Conservation (phyloP, 2,888 invertebrate species). For the Icerya purchasi region DNA sequence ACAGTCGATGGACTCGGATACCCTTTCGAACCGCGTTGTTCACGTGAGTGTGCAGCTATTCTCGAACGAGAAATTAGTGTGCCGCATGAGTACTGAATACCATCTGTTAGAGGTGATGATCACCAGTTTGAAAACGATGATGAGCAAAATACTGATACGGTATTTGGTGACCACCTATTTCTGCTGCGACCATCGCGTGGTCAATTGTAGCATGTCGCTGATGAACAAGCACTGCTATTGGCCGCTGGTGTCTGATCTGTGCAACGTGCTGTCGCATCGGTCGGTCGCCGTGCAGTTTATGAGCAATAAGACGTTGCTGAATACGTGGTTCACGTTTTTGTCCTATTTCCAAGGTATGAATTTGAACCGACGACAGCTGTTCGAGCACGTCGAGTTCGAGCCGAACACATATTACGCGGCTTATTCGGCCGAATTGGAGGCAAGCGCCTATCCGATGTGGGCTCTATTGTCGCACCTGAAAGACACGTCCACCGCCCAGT, state of each 20-base stretch:
- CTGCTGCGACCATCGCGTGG: constrained; percentile 57
- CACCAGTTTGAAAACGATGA: constrained; percentile 73
- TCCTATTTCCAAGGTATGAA: constrained; percentile 97
- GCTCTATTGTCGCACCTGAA: constrained; percentile 72
- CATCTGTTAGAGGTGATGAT: constrained; percentile 85
- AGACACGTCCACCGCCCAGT: constrained; percentile 39
- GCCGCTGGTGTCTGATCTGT: constrained; percentile 91
- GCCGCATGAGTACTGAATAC: constrained; percentile 74
- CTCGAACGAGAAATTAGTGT: constrained; percentile 76
- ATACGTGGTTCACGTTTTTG: constrained; percentile 89
- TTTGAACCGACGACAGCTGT: constrained; percentile 74
- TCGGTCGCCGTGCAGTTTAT: constrained; percentile 78
- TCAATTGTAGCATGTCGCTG: constrained; percentile 72
- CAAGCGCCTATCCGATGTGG: constrained; percentile 96
- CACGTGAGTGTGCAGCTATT: constrained; percentile 93
- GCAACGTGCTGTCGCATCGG: constrained; percentile 82
- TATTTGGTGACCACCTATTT: not conserved
- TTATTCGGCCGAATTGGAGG: constrained; percentile 91
- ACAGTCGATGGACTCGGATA: constrained; percentile 65
- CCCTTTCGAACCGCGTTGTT: constrained; percentile 82
- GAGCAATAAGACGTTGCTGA: constrained; percentile 65
- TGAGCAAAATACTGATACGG: constrained; percentile 70
- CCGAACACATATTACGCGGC: constrained; percentile 94
- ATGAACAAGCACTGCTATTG: constrained; percentile 98
- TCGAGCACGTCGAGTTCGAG: constrained; percentile 86